Evolutionary conservation across 2,888 invertebrate species (phyloP).

Genomic region (Acanthosepion esculentum): DNA sequence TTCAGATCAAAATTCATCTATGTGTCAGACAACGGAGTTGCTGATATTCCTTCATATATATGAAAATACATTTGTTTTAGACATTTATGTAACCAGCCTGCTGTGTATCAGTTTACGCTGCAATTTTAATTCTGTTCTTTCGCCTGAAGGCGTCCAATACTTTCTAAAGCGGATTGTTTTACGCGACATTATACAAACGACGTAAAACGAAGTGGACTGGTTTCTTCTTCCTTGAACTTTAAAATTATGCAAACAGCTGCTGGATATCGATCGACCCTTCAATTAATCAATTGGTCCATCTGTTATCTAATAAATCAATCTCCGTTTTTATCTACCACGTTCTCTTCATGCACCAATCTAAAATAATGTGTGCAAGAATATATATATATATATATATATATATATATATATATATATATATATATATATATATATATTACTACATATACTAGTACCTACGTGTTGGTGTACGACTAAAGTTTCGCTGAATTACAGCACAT

Average conservation of each 20-base stretch:
- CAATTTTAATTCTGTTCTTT: background rate
- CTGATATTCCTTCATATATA: background rate
- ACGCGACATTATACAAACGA: too few species aligned
- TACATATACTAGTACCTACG: background rate
- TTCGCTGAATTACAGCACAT: too few species aligned
- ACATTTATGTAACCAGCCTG: background rate
- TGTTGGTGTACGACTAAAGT: too few species aligned
- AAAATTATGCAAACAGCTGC: background rate
- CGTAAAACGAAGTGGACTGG: too few species aligned
- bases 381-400: background rate
- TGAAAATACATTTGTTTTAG: background rate
- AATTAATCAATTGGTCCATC: background rate
- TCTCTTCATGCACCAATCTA: too few species aligned
- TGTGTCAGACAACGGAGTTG: too few species aligned
- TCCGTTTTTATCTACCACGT: too few species aligned
- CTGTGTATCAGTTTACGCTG: background rate
- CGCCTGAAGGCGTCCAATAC: background rate
- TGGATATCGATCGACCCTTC: background rate
- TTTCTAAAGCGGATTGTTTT: too few species aligned
- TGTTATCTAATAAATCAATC: too few species aligned
- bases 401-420: background rate
- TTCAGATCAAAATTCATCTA: too few species aligned
- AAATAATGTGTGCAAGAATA: background rate
- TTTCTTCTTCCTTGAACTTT: background rate
- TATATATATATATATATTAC: background rate